Evolutionary conservation across 2,113 vertebrate species (phyloP).

Genomic region (Perca schrenkii): DNA sequence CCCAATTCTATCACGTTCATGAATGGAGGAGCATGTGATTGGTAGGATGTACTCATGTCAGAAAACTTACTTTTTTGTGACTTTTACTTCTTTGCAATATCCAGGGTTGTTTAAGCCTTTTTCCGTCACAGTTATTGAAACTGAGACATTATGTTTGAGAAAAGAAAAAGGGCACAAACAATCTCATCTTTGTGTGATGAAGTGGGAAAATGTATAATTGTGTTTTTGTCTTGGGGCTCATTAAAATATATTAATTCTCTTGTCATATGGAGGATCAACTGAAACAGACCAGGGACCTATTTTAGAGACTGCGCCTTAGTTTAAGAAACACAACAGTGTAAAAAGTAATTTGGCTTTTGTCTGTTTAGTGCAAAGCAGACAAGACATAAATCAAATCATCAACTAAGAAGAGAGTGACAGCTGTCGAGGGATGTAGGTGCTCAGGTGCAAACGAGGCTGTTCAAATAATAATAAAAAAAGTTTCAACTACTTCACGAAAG

Average conservation of each 20-base stretch:
- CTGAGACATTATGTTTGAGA: not conserved
- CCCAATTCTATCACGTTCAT: slow-evolving; percentile 7
- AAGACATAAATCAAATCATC: slow-evolving; percentile 34
- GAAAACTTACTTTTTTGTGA: not conserved
- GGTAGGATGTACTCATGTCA: not conserved
- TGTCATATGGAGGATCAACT: not conserved
- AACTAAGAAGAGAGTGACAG: slow-evolving; percentile 24
- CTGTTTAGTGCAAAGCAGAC: slow-evolving; percentile 17
- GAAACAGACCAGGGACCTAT: slow-evolving; percentile 27
- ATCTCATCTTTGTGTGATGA: not conserved
- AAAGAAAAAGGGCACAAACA: not conserved
- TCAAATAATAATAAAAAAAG: not conserved
- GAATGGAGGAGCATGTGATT: slow-evolving; percentile 13
- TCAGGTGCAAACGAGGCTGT: slow-evolving; percentile 9
- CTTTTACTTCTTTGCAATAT: not conserved
- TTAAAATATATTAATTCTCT: slow-evolving; percentile 17
- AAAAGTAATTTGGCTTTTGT: not conserved
- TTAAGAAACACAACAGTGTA: not conserved
- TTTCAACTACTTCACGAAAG: not conserved
- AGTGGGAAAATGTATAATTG: slow-evolving; percentile 16
- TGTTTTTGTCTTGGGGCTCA: slow-evolving; percentile 7
- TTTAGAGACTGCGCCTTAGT: slow-evolving; percentile 1
- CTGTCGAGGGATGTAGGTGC: slow-evolving; percentile 26
- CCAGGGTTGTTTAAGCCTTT: not conserved
- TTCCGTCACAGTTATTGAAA: not conserved